These are phyloP conservation scores for Pitta sordida DNA, from an alignment of 2,113 vertebrate species.

Conservation along the genomic window DNA sequence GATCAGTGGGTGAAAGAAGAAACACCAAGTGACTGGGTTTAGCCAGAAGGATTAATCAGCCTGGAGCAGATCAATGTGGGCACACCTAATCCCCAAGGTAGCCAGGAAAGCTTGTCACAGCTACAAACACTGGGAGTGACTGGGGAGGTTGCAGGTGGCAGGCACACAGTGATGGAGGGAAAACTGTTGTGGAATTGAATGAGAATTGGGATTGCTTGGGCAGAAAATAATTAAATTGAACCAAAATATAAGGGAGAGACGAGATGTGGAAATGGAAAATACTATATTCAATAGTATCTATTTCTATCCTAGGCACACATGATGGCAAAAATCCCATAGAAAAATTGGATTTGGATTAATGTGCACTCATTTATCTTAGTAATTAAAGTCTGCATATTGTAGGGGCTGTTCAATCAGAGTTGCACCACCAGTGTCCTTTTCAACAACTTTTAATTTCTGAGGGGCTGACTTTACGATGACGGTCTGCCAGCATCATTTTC, in stretches of 20 bases:
- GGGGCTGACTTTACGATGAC: neutral
- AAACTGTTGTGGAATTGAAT: neutral
- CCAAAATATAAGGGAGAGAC: neutral
- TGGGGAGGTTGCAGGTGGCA: neutral
- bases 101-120: neutral
- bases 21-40: neutral
- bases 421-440: neutral
- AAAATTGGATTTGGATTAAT: neutral
- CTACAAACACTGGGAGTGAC: rapidly evolving
- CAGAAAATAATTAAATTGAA: neutral
- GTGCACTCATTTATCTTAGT: neutral
- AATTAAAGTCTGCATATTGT: neutral
- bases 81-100: neutral
- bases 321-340: neutral
- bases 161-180: neutral
- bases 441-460: neutral
- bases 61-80: neutral
- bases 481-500: neutral
- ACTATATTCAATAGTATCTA: neutral
- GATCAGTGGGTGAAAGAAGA: neutral
- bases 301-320: neutral
- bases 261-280: neutral
- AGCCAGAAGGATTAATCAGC: neutral
- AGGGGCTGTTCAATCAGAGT: neutral
- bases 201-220: neutral